A percentile compares a stretch with the other conserved stretches of the same genome.
Evolutionary conservation across 2,797 vertebrate genomes (phyloP).

Genomic region (Clarias fuscus): DNA sequence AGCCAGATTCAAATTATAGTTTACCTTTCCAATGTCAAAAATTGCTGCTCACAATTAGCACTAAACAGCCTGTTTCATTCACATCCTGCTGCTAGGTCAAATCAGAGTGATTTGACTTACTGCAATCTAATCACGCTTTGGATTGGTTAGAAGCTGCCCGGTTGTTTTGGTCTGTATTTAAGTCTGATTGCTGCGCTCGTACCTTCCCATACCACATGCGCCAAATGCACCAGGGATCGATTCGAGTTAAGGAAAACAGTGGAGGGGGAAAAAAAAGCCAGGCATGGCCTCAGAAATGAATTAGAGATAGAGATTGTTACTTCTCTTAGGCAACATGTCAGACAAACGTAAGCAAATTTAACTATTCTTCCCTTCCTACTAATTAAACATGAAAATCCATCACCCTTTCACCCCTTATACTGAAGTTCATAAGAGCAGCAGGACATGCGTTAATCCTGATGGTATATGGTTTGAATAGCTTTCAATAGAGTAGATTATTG

Average conservation of each 20-base stretch:
- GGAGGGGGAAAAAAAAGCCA: neutral
- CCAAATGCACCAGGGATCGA: neutral
- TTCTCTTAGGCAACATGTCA: constrained; percentile 3
- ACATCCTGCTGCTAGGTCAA: constrained; percentile 26
- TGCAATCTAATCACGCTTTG: constrained; percentile 9
- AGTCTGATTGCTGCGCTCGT: neutral
- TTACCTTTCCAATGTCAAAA: constrained; percentile 2
- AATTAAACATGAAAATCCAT: constrained; percentile 15
- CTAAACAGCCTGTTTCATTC: constrained; percentile 19
- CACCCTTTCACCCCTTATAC: too few relatives aligned
- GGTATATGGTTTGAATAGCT: neutral
- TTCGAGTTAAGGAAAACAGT: neutral
- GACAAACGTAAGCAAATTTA: constrained; percentile 27
- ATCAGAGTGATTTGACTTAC: constrained; percentile 15
- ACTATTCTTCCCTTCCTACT: constrained; percentile 16
- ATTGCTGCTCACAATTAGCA: constrained; percentile 2
- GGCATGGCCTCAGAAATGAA: neutral
- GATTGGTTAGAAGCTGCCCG: neutral
- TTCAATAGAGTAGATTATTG: neutral
- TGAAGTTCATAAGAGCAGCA: neutral
- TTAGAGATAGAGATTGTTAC: neutral
- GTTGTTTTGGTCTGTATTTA: constrained; percentile 16
- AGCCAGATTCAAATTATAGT: constrained; percentile 14
- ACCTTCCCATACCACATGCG: neutral
- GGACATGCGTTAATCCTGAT: neutral